These are phyloP conservation scores for Cyphomyrmex costatus DNA, from an alignment of 1,140 invertebrate species.

Conservation along the genomic window DNA sequence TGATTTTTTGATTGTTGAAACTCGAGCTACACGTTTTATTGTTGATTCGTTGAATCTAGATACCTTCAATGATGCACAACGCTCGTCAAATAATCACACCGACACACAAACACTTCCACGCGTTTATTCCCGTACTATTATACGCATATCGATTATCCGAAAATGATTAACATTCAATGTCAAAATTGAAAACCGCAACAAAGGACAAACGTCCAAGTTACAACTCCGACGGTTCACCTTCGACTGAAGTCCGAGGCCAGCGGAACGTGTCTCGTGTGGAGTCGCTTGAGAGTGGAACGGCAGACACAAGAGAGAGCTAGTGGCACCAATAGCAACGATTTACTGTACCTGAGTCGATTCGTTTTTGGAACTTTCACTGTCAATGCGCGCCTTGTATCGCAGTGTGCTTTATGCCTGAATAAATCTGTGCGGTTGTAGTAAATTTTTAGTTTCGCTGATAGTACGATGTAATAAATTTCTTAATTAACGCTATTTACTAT, in stretches of 20 bases:
- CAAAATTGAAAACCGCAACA: neutral
- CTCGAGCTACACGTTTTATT: neutral
- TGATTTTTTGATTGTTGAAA: neutral
- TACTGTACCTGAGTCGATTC: slow-evolving; percentile 6
- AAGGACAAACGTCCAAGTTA: slow-evolving; percentile 16
- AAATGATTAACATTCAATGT: slow-evolving; percentile 15
- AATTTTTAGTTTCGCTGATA: neutral
- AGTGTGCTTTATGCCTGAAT: slow-evolving; percentile 58
- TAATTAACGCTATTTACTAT: neutral
- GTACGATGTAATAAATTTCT: neutral
- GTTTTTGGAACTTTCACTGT: slow-evolving; percentile 81
- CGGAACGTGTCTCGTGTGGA: slow-evolving; percentile 30
- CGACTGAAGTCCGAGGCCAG: slow-evolving; percentile 73
- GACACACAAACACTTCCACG: neutral
- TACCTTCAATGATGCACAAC: neutral
- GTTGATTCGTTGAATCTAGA: neutral
- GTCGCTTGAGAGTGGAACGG: slow-evolving; percentile 43
- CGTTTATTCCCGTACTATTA: neutral
- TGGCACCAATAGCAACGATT: neutral
- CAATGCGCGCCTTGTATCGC: slow-evolving; percentile 75
- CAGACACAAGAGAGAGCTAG: slow-evolving; percentile 67
- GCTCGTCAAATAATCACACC: neutral
- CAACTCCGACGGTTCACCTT: slow-evolving; percentile 75
- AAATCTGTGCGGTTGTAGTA: neutral
- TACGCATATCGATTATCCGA: slow-evolving; percentile 7